Percentiles rank a stretch among this genome's conserved stretches.
phyloP scores from a whole-genome alignment of 1,140 invertebrate genomes.

The Sesamia nonagrioides region DNA sequence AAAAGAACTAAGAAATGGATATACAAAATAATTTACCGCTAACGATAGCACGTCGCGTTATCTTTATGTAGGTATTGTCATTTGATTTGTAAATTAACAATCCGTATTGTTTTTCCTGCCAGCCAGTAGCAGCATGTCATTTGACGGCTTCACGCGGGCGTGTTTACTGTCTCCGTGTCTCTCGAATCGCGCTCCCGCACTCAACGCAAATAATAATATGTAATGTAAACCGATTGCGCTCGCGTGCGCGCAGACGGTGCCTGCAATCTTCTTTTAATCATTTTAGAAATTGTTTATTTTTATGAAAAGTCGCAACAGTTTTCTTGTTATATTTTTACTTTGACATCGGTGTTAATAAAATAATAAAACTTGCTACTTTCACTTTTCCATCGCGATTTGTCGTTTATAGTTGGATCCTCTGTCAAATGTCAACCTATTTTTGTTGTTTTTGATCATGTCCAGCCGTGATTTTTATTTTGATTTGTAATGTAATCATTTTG shows the following conservation, averaged over 20 bases:
- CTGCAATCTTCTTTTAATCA: background rate
- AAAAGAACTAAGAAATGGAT: no score
- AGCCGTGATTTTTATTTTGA: constrained; percentile 42
- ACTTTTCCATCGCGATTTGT: constrained; percentile 34
- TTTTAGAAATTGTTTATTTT: constrained; percentile 16
- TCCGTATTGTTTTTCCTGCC: constrained; percentile 38
- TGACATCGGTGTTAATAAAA: background rate
- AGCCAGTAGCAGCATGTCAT: constrained; percentile 14
- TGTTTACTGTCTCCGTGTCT: background rate
- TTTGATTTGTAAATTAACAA: background rate
- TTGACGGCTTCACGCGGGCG: constrained; percentile 7
- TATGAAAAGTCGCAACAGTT: background rate
- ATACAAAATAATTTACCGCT: background rate
- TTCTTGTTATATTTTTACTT: background rate
- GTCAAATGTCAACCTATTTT: constrained; percentile 55
- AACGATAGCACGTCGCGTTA: background rate
- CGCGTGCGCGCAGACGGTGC: constrained; percentile 33
- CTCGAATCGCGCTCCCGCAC: background rate
- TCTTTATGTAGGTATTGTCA: background rate
- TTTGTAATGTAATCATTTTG: constrained; percentile 2
- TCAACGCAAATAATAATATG: constrained; percentile 2
- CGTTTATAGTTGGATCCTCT: constrained; percentile 31
- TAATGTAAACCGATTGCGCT: constrained; percentile 19
- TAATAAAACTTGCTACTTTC: constrained; percentile 18
- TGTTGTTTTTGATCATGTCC: constrained; percentile 50